Evolutionary conservation across 1,140 invertebrate species (phyloP).

Genomic region (Nomia melanderi): DNA sequence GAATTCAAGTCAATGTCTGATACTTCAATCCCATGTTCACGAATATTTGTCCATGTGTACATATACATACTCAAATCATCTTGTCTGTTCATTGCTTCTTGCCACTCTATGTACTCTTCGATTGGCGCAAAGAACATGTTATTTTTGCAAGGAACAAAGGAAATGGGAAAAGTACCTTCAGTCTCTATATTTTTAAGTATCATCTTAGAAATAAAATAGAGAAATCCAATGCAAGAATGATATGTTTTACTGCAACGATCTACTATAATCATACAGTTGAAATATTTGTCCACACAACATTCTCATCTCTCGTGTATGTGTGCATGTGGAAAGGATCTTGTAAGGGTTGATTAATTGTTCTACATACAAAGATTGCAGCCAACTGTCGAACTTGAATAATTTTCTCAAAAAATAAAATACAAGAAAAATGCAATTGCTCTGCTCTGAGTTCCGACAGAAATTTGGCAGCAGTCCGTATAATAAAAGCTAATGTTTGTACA

Average conservation of each 20-base stretch:
- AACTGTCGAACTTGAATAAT: neutral
- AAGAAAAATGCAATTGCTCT: neutral
- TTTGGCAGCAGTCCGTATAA: neutral
- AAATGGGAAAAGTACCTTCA: too few relatives aligned
- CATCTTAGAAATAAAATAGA: too few relatives aligned
- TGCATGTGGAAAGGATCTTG: constrained; percentile 9
- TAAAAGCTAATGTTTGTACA: neutral
- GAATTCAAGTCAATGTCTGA: neutral
- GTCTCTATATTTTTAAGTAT: too few relatives aligned
- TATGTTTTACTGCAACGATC: neutral
- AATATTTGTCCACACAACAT: neutral
- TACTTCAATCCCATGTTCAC: neutral
- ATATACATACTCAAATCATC: neutral
- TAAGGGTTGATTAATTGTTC: neutral
- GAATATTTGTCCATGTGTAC: neutral
- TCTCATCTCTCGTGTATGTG: constrained; percentile 1
- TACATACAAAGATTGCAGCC: neutral
- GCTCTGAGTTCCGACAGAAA: neutral
- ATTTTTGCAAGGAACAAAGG: too few relatives aligned
- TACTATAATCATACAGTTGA: neutral
- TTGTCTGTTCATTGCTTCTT: constrained; percentile 18
- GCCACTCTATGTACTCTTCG: constrained; percentile 8
- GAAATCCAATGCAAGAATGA: neutral
- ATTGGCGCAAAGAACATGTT: too few relatives aligned
- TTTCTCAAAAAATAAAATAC: neutral